Conservation (phyloP, 1,140 invertebrate genomes). For the Anastrepha ludens region DNA sequence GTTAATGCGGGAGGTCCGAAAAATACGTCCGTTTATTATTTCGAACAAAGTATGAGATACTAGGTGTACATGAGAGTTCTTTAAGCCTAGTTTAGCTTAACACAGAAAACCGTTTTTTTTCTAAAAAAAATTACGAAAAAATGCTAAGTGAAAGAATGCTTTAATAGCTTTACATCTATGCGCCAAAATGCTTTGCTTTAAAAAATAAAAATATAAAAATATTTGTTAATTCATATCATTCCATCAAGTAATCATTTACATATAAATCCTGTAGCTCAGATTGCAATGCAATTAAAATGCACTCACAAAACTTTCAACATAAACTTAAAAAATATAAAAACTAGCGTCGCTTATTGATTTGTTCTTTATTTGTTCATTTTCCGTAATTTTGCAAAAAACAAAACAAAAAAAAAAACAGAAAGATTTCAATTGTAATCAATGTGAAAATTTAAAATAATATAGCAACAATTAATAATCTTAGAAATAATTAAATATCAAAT, state of each 20-base stretch:
- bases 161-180: too few species aligned
- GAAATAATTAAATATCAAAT: constrained; percentile 6
- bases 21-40: too few species aligned
- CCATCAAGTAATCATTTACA: not conserved
- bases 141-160: too few species aligned
- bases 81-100: too few species aligned
- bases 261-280: not conserved
- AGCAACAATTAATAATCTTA: not conserved
- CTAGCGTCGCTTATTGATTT: constrained; percentile 29
- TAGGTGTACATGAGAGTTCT: too few species aligned
- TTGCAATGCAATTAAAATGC: not conserved
- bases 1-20: too few species aligned
- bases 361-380: constrained; percentile 47
- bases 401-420: constrained; percentile 61
- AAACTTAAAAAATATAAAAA: not conserved
- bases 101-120: too few species aligned
- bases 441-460: constrained; percentile 67
- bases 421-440: constrained; percentile 72
- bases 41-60: too few species aligned
- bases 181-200: not conserved
- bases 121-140: too few species aligned
- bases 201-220: too few species aligned
- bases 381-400: constrained; percentile 15
- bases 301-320: not conserved
- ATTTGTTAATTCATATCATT: too few species aligned